These are phyloP conservation scores for Caenorhabditis brenneri DNA, from an alignment of 1,140 invertebrate species.

Conservation along the genomic window DNA sequence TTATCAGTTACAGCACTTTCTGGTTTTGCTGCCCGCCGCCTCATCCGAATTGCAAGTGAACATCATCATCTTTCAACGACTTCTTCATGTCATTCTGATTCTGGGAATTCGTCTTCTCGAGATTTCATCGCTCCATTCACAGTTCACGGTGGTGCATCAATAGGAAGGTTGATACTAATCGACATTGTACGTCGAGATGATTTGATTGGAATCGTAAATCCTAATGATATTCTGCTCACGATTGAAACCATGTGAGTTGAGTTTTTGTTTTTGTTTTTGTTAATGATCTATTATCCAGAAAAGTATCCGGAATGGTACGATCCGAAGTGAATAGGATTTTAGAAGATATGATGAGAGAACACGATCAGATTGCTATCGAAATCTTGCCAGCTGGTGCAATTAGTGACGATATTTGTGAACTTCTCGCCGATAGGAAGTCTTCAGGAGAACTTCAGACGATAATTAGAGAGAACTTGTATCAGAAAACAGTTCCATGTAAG, in stretches of 20 bases:
- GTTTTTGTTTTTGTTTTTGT: not conserved
- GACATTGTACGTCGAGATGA: conserved; percentile 46
- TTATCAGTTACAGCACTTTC: not conserved
- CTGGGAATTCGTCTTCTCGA: conserved; percentile 18
- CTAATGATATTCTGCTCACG: conserved; percentile 27
- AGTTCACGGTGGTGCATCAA: conserved; percentile 45
- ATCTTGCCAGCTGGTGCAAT: conserved; percentile 36
- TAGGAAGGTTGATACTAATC: conserved; percentile 42
- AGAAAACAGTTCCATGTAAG: conserved; percentile 78
- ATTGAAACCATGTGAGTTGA: conserved; percentile 43
- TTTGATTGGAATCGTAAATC: conserved; percentile 43
- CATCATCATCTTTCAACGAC: conserved; percentile 20
- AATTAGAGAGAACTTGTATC: conserved; percentile 78
- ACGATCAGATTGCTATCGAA: conserved; percentile 47
- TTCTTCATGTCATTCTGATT: conserved; percentile 14
- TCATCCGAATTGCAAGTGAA: conserved; percentile 21
- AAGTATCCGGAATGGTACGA: conserved; percentile 43
- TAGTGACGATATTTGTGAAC: conserved; percentile 51
- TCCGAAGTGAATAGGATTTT: conserved; percentile 46
- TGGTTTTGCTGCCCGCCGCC: not conserved
- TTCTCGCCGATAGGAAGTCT: conserved; percentile 47
- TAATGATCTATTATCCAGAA: conserved; percentile 2
- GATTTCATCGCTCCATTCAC: conserved; percentile 29
- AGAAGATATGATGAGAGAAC: conserved; percentile 35
- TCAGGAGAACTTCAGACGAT: conserved; percentile 76